Evolutionary conservation across 37 sponge, comb jelly and placozoan genomes (phyloP).

Genomic region (Beroe ovata): DNA sequence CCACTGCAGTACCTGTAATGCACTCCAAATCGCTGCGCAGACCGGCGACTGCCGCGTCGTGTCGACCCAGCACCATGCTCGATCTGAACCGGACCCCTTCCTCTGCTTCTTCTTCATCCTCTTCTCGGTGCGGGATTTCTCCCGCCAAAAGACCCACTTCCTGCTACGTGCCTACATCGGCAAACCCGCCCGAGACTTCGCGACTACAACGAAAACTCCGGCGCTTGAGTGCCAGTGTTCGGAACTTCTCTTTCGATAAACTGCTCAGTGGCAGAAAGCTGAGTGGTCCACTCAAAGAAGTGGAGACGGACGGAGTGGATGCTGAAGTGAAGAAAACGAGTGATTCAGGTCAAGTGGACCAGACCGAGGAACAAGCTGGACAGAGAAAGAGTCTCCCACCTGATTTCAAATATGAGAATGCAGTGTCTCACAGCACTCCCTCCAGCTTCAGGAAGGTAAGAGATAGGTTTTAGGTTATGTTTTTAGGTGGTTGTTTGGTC

Average conservation of each 20-base stretch:
- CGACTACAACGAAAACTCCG: slow-evolving; percentile 34
- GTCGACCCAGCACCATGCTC: background rate
- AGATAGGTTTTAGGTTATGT: too few relatives aligned
- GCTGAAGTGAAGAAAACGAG: background rate
- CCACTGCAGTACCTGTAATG: background rate
- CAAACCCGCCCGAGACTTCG: background rate
- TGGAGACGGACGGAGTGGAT: background rate
- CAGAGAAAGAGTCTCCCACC: slow-evolving; percentile 64
- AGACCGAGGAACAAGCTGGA: background rate
- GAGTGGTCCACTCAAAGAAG: background rate
- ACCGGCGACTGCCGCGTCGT: background rate
- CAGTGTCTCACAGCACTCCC: background rate
- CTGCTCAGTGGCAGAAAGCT: background rate
- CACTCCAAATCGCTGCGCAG: background rate
- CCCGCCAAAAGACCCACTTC: slow-evolving; percentile 5
- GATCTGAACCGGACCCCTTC: background rate
- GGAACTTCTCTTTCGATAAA: slow-evolving; percentile 24
- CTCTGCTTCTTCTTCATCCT: background rate
- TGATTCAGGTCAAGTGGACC: too few relatives aligned
- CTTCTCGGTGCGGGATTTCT: background rate
- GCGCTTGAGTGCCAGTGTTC: slow-evolving; percentile 38
- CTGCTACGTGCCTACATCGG: slow-evolving; percentile 15
- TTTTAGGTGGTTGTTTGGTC: too few relatives aligned
- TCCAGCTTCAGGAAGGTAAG: background rate
- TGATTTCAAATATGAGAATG: slow-evolving; percentile 50